phyloP scores from a whole-genome alignment of 2,888 invertebrate genomes.

The Zhengitettix transpicula region DNA sequence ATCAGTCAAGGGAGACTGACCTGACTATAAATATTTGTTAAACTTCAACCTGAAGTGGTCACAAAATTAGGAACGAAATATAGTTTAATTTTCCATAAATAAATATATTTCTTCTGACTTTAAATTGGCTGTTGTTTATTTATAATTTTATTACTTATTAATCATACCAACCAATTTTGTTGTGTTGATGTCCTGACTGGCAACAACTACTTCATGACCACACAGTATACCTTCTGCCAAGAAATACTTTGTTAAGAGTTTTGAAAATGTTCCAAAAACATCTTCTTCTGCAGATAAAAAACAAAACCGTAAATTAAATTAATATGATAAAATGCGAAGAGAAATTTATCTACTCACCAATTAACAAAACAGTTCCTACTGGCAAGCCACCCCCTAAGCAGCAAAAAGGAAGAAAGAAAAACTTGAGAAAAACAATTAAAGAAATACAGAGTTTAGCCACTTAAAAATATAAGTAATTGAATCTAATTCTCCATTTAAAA shows the following conservation, averaged over 20 bases:
- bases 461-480: too few species aligned
- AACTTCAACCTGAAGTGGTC: too few species aligned
- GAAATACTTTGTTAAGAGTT: constrained; percentile 66
- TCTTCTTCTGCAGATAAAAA: constrained; percentile 60
- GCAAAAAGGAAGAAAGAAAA: background rate
- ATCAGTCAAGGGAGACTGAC: too few species aligned
- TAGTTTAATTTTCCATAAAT: too few species aligned
- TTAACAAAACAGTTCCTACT: constrained; percentile 47
- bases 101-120: too few species aligned
- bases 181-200: constrained; percentile 54
- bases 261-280: constrained; percentile 55
- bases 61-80: too few species aligned
- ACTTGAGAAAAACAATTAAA: background rate
- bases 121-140: too few species aligned
- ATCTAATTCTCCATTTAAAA: too few species aligned
- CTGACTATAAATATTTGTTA: too few species aligned
- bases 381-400: constrained; percentile 51
- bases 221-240: constrained; percentile 72
- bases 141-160: background rate
- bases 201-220: constrained; percentile 54
- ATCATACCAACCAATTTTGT: constrained; percentile 31
- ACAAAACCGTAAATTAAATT: background rate
- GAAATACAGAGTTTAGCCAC: background rate
- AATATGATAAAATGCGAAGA: background rate
- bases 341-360: constrained; percentile 37